Percentiles rank a stretch among this genome's conserved stretches.
phyloP scores from a whole-genome alignment of 2,888 invertebrate genomes.

The Lathronympha strigana region DNA sequence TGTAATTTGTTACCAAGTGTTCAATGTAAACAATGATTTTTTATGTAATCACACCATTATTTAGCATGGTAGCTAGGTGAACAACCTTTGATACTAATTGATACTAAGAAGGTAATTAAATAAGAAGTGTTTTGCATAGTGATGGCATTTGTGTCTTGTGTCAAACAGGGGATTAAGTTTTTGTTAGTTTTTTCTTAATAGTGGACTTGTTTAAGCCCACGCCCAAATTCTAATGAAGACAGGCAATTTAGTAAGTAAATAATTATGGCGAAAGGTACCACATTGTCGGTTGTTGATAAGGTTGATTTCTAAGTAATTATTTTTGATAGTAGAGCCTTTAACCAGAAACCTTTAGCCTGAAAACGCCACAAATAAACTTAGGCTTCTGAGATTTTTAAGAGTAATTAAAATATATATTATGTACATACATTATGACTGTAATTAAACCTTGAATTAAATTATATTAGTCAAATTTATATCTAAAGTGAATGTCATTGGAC shows the following conservation, averaged over 20 bases:
- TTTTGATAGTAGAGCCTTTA: too few species aligned
- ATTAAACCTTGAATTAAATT: too few species aligned
- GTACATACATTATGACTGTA: too few species aligned
- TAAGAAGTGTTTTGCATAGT: conserved; percentile 31
- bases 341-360: too few species aligned
- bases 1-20: conserved; percentile 7
- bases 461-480: too few species aligned
- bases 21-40: conserved; percentile 15
- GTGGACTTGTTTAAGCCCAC: conserved; percentile 28
- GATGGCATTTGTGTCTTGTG: conserved; percentile 29
- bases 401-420: too few species aligned
- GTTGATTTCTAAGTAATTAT: too few species aligned
- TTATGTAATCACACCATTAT: conserved; percentile 27
- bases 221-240: conserved; percentile 25
- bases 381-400: too few species aligned
- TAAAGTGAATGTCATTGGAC: too few species aligned
- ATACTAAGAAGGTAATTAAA: conserved; percentile 24
- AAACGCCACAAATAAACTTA: too few species aligned
- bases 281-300: too few species aligned
- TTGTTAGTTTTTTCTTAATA: conserved; percentile 25
- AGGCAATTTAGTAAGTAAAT: conserved; percentile 15
- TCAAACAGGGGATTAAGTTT: conserved; percentile 28
- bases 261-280: too few species aligned
- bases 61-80: conserved; percentile 17
- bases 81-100: conserved; percentile 9